Percentiles rank a stretch among this genome's conserved stretches.
Conservation (phyloP, 1,140 invertebrate species). For the Heliconius nattereri region DNA sequence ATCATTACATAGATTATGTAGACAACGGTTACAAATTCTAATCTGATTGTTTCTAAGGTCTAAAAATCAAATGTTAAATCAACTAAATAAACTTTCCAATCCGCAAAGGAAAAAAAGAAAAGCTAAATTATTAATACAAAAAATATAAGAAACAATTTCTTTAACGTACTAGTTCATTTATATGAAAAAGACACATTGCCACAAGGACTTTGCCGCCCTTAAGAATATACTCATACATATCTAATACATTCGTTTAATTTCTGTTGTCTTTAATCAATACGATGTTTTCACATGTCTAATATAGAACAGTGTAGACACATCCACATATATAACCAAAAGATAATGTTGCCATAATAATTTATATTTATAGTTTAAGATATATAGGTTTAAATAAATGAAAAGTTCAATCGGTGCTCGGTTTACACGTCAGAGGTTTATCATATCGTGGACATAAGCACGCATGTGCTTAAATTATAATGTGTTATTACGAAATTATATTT, state of each 20-base stretch:
- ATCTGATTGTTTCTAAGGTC: no score
- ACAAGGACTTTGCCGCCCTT: conserved; percentile 30
- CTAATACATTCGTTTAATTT: conserved; percentile 37
- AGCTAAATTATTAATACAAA: no score
- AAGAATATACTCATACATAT: conserved; percentile 61
- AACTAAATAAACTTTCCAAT: no score
- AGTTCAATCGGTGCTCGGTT: conserved; percentile 66
- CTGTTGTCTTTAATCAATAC: conserved; percentile 3
- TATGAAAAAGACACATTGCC: neutral
- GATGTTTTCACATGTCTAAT: neutral
- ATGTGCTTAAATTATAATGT: conserved; percentile 35
- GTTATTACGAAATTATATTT: conserved; percentile 44
- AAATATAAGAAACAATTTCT: neutral
- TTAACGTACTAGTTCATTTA: neutral
- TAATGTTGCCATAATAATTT: conserved; percentile 76
- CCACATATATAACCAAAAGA: conserved; percentile 71
- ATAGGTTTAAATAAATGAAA: conserved; percentile 50
- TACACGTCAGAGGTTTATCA: conserved; percentile 56
- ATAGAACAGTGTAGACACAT: neutral
- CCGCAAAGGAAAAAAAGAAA: no score
- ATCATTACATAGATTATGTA: no score
- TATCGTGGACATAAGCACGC: conserved; percentile 21
- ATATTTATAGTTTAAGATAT: conserved; percentile 56
- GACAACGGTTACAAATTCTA: no score
- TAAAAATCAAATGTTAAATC: no score